Evolutionary conservation across 2,113 vertebrate species (phyloP).

Genomic region (Epinephelus cyanopodus): DNA sequence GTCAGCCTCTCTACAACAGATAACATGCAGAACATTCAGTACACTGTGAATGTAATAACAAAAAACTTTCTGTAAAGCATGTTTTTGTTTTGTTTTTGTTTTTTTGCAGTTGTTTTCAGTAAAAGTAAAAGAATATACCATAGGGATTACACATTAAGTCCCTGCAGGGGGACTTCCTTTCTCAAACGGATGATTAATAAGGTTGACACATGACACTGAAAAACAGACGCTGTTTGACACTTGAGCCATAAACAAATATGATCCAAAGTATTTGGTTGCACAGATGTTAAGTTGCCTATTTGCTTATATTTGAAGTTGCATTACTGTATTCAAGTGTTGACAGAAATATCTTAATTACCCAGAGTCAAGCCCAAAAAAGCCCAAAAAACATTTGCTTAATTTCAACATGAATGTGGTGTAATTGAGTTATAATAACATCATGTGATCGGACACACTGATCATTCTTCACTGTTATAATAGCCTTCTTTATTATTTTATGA

Average conservation of each 20-base stretch:
- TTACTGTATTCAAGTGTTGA: neutral
- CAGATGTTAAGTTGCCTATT: too few relatives aligned
- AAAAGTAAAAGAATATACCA: neutral
- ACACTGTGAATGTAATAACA: neutral
- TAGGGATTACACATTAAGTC: neutral
- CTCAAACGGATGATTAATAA: neutral
- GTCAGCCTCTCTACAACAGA: neutral
- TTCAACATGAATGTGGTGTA: slow-evolving; percentile 15
- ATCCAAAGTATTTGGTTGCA: neutral
- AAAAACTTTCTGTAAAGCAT: neutral
- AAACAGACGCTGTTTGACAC: neutral
- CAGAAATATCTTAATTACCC: neutral
- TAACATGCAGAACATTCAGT: slow-evolving; percentile 9
- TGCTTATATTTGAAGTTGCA: neutral
- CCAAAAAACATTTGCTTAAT: neutral
- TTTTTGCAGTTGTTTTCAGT: neutral
- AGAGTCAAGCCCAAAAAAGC: neutral
- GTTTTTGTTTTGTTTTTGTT: too few relatives aligned
- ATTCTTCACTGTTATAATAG: neutral
- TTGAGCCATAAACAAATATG: neutral
- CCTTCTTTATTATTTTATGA: neutral
- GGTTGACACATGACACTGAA: neutral
- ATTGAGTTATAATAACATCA: neutral
- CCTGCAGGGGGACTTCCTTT: neutral
- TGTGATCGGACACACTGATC: neutral